phyloP scores from a whole-genome alignment of 1,140 invertebrate species.

The Drosophila melanogaster region Release_6_plus_ISO1_MT NC_004354.4:9612501-9613000 shows the following conservation, averaged over 20 bases:
- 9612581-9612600: neutral
- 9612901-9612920: slow-evolving; percentile 69
- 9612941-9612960: slow-evolving; percentile 47
- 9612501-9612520: too few relatives aligned
- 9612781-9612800: slow-evolving; percentile 3
- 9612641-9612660: neutral
- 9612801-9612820: neutral
- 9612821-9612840: slow-evolving; percentile 22
- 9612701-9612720: slow-evolving; percentile 45
- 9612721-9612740: slow-evolving; percentile 9
- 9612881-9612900: slow-evolving; percentile 61
- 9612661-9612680: slow-evolving; percentile 26
- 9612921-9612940: slow-evolving; percentile 63
- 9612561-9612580: neutral
- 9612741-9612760: slow-evolving; percentile 34
- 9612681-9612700: slow-evolving; percentile 22
- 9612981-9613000: slow-evolving; percentile 47
- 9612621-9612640: slow-evolving; percentile 10
- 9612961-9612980: slow-evolving; percentile 42
- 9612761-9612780: slow-evolving; percentile 34
- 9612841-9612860: slow-evolving; percentile 72
- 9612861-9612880: slow-evolving; percentile 38
- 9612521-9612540: too few relatives aligned
- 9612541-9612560: too few relatives aligned
- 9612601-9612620: neutral